phyloP scores from a whole-genome alignment of 2,113 vertebrate species.

The Oophaga pumilio region DNA sequence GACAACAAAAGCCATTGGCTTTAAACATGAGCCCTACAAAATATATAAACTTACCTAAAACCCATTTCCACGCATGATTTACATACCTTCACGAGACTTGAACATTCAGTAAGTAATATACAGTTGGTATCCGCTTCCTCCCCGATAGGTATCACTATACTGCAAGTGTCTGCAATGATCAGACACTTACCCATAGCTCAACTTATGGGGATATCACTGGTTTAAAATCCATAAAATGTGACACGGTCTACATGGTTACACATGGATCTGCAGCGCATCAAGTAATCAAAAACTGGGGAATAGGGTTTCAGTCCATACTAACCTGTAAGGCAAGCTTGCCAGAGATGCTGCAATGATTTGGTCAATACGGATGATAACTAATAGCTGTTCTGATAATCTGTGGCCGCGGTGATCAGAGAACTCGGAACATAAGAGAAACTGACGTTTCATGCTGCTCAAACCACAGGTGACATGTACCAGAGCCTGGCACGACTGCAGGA shows the following conservation, averaged over 20 bases:
- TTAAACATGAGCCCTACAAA: not conserved
- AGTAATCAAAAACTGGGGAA: not conserved
- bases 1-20: not conserved
- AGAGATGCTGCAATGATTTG: not conserved
- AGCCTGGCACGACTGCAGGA: too few species aligned
- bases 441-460: too few species aligned
- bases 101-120: slow-evolving; percentile 36
- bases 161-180: not conserved
- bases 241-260: slow-evolving; percentile 34
- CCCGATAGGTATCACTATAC: slow-evolving; percentile 5
- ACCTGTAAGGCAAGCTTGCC: not conserved
- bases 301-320: not conserved
- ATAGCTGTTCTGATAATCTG: not conserved
- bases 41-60: slow-evolving; percentile 30
- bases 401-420: not conserved
- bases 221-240: slow-evolving; percentile 16
- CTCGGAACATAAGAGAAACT: not conserved
- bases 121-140: not conserved
- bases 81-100: slow-evolving; percentile 27
- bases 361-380: not conserved
- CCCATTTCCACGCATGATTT: not conserved
- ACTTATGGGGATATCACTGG: slow-evolving; percentile 24
- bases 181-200: slow-evolving; percentile 19
- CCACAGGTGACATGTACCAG: too few species aligned
- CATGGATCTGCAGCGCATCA: slow-evolving; percentile 21